Percentiles rank a stretch among this genome's conserved stretches.
Conservation (phyloP, 1,140 invertebrate genomes). For the Hyphantria cunea region DNA sequence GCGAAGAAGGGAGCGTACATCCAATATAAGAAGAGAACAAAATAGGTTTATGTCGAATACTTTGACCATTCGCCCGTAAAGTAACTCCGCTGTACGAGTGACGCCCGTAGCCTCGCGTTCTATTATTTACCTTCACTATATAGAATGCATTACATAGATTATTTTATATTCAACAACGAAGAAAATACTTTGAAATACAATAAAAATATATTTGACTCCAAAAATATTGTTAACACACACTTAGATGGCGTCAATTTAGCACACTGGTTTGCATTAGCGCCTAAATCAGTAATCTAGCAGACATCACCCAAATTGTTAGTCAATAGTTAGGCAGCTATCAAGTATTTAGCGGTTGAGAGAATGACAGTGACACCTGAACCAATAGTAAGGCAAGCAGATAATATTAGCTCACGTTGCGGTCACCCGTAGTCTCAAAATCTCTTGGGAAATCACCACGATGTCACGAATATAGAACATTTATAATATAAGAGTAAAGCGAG, state of each 20-base stretch:
- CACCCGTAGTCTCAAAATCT: not conserved
- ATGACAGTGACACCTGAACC: conserved; percentile 9
- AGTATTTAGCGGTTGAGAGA: conserved; percentile 54
- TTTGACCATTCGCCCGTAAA: conserved; percentile 80
- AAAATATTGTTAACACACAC: not conserved
- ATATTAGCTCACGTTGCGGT: conserved; percentile 49
- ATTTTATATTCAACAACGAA: conserved; percentile 21
- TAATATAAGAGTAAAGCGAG: too few relatives aligned
- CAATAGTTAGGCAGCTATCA: conserved; percentile 56
- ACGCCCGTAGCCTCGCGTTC: conserved; percentile 61
- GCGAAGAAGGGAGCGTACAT: conserved; percentile 77
- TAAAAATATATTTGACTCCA: conserved; percentile 3
- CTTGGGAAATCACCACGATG: conserved; percentile 5
- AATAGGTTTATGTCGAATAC: conserved; percentile 81
- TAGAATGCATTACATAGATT: conserved; percentile 27
- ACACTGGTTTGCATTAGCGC: conserved; percentile 24
- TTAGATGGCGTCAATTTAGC: conserved; percentile 21
- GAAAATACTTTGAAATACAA: conserved; percentile 6
- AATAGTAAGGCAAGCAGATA: conserved; percentile 32
- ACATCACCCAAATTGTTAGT: conserved; percentile 36
- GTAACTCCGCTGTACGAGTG: conserved; percentile 72
- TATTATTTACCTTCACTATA: conserved; percentile 31
- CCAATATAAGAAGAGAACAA: conserved; percentile 81
- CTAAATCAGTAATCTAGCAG: conserved; percentile 42
- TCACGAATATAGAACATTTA: conserved; percentile 10